These are phyloP conservation scores for Alcis repandata DNA, from an alignment of 2,888 invertebrate genomes.

Conservation along the genomic window DNA sequence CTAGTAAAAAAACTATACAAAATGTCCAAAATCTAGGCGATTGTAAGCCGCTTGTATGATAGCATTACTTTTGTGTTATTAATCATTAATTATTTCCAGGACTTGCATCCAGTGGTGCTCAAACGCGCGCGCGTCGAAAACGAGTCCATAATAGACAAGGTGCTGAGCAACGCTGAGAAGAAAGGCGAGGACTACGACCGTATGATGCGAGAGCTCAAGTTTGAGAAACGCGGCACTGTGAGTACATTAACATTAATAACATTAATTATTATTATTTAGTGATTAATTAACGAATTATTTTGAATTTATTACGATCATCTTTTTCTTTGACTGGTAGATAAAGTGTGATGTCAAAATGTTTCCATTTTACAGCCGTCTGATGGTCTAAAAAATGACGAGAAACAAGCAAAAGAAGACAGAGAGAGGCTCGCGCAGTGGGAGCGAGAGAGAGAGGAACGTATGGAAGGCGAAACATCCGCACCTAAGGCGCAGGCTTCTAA, in stretches of 20 bases:
- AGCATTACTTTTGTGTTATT: too few species aligned
- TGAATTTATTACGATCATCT: too few species aligned
- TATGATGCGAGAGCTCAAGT: constrained; percentile 92
- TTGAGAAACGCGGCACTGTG: constrained; percentile 91
- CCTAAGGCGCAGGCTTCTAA: constrained; percentile 27
- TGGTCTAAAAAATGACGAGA: constrained; percentile 93
- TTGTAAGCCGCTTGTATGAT: too few species aligned
- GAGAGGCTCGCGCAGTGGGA: constrained; percentile 92
- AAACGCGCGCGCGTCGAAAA: constrained; percentile 82
- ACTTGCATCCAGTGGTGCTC: constrained; percentile 90
- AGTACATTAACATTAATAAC: too few species aligned
- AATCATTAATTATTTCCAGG: constrained; percentile 55
- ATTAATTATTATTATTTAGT: too few species aligned
- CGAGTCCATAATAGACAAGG: constrained; percentile 76
- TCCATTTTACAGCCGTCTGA: constrained; percentile 88
- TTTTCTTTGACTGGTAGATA: too few species aligned
- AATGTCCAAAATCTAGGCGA: too few species aligned
- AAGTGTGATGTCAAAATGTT: too few species aligned
- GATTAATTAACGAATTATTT: too few species aligned
- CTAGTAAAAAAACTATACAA: too few species aligned
- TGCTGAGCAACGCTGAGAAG: constrained; percentile 79
- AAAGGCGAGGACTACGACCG: constrained; percentile 91
- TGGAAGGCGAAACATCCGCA: constrained; percentile 87
- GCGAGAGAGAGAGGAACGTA: constrained; percentile 91
- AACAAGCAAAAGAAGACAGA: constrained; percentile 92